Evolutionary conservation across 2,888 invertebrate genomes (phyloP), one percentile per base, ranked within the genome.

Genomic region (Aporophyla nigra): DNA sequence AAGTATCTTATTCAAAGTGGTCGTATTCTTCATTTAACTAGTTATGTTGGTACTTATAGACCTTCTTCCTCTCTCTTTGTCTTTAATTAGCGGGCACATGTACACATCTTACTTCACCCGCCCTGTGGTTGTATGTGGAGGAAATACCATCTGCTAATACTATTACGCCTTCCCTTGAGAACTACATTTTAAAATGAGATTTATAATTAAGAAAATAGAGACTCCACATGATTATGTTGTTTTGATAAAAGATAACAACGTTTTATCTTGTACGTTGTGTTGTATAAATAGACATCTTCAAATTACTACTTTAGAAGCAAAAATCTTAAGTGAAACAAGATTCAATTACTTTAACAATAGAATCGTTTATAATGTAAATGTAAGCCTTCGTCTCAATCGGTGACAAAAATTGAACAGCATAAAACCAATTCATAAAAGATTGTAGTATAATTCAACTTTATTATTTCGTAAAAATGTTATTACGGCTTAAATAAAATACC

Each of bases 381-480:
- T 10, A 43, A 49, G 9, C 21, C 24, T 56, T 67, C 33, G 10
- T 67, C 16, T 67, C 67, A 67, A 43, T 51, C 21, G 33, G 51
- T 62, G 61, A 63, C 74, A 66, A 54, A 59, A 68, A 54, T 12
- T n/a, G 75, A 75, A 40, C 27, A 75, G 21, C 58, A 40, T 21
- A 53, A 27, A 74, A 46, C n/a, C 27, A 68, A 74, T 75, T 65
- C 49, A 43, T 27, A 62, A 79, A 79, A 80, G 58, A 65, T 59
- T 53, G 24, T 69, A 33, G 59, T 81, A 33, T 75, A 65, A 81
- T 69, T 75, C 54, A 56, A 76, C 56, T 54, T 68, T 65, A 72
- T 65, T 65, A 69, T 82, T 65, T 59, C 12, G 43, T 43, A 66
- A 67, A n/a, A 82, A 67, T 58, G 27, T n/a, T 75, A 81, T 66